Evolutionary conservation across 2,113 vertebrate species (phyloP).

Genomic region (Danionella cerebrum): DNA sequence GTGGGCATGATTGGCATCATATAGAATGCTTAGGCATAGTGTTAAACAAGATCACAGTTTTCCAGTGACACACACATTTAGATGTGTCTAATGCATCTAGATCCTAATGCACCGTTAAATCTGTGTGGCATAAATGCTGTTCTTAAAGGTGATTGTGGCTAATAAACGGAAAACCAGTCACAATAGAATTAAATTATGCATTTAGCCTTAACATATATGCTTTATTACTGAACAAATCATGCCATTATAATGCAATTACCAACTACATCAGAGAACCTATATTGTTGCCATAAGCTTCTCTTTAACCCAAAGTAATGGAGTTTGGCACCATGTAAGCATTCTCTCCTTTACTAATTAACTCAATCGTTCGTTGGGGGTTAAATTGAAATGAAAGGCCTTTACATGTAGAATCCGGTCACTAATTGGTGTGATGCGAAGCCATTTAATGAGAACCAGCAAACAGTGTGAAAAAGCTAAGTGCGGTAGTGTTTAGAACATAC

Average conservation of each 20-base stretch:
- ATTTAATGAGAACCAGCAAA: neutral
- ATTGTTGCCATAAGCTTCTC: neutral
- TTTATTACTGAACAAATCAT: neutral
- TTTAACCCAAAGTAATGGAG: neutral
- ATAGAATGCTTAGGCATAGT: no score
- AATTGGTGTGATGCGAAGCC: neutral
- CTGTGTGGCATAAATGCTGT: no score
- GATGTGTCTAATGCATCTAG: no score
- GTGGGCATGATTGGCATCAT: no score
- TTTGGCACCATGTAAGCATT: neutral
- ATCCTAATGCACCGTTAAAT: no score
- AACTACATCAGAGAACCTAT: neutral
- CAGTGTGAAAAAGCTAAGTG: neutral
- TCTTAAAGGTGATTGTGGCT: no score
- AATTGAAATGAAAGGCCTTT: neutral
- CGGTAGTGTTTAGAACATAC: neutral
- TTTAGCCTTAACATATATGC: neutral
- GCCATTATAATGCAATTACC: neutral
- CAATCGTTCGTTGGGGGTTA: neutral
- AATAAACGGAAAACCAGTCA: neutral
- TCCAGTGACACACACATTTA: no score
- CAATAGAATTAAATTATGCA: neutral
- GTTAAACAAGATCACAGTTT: no score
- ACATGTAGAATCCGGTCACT: neutral
- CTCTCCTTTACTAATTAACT: conserved; percentile 1